phyloP scores from a whole-genome alignment of 2,888 invertebrate species.

The Strigamia maritima region DNA sequence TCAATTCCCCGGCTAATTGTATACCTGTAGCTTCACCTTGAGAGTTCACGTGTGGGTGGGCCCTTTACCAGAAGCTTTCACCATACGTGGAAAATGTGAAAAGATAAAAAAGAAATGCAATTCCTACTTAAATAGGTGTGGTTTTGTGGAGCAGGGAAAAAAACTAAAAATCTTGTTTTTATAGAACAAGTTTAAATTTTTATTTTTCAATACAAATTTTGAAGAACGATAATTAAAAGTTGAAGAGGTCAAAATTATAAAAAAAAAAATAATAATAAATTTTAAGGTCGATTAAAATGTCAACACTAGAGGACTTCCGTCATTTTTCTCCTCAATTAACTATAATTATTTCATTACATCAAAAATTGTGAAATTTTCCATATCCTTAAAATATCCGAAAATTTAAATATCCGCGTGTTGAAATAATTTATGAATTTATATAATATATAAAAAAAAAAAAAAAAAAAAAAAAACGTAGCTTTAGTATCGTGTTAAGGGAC shows the following conservation, averaged over 20 bases:
- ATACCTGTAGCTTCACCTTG: conserved; percentile 17
- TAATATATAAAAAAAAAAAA: too few species aligned
- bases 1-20: conserved; percentile 1
- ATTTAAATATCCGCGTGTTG: background rate
- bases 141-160: background rate
- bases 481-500: background rate
- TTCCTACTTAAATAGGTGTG: conserved; percentile 12
- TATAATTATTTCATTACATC: background rate
- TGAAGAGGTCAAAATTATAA: background rate
- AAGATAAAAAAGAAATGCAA: background rate
- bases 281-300: background rate
- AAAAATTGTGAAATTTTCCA: background rate
- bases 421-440: too few species aligned
- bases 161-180: background rate
- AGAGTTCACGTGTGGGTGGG: conserved; percentile 8
- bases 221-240: background rate
- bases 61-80: background rate
- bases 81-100: background rate
- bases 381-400: too few species aligned
- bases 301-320: background rate
- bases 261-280: background rate
- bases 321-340: background rate
- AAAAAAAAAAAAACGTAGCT: background rate
- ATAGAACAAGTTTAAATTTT: background rate
- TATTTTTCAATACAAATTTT: background rate